Conservation (phyloP, 2,113 vertebrate genomes). For the Corythornis cristatus region DNA sequence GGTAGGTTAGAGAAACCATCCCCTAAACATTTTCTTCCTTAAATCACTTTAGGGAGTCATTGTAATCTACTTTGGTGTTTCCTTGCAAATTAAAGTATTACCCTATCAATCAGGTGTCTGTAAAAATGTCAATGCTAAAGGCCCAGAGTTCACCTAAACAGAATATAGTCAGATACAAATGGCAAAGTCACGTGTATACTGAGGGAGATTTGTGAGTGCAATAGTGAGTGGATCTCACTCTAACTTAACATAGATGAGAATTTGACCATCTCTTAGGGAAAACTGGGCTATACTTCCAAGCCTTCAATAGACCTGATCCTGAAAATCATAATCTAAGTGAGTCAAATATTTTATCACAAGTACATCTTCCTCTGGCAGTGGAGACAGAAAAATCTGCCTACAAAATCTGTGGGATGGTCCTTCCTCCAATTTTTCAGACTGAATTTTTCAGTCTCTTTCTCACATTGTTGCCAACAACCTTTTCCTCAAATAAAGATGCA, state of each 20-base stretch:
- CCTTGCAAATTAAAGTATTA: neutral
- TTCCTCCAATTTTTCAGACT: neutral
- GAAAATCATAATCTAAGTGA: neutral
- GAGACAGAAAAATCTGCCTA: neutral
- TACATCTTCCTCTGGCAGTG: neutral
- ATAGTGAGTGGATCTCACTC: neutral
- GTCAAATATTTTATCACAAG: neutral
- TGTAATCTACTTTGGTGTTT: neutral
- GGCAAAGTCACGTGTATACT: neutral
- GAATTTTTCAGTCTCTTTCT: neutral
- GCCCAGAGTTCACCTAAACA: neutral
- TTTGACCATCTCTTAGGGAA: neutral
- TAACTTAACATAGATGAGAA: neutral
- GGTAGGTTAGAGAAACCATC: neutral
- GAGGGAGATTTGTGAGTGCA: neutral
- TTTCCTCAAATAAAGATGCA: neutral
- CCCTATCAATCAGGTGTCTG: neutral
- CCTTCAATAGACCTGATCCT: neutral
- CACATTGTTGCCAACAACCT: neutral
- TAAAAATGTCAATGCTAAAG: neutral
- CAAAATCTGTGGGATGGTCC: neutral
- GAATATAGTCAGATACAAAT: neutral
- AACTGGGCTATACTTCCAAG: neutral
- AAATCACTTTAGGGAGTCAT: neutral
- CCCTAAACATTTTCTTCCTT: neutral